These are phyloP conservation scores for Drosophila quadrilineata DNA, from an alignment of 1,140 invertebrate species.

Conservation along the genomic window DNA sequence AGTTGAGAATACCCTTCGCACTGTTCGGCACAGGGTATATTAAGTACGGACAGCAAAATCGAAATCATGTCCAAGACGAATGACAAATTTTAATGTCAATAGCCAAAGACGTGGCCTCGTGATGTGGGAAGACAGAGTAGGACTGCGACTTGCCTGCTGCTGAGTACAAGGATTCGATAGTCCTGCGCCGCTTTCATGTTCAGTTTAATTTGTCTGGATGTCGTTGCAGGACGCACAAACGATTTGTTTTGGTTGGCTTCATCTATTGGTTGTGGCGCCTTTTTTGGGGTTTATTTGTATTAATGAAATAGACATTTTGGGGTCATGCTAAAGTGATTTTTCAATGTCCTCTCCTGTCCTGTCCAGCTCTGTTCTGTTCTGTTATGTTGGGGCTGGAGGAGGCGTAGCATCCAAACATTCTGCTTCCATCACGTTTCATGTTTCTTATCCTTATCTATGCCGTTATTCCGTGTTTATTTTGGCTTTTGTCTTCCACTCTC, in stretches of 20 bases:
- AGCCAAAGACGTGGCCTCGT: constrained; percentile 55
- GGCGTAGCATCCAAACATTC: too few relatives aligned
- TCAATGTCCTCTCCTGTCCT: constrained; percentile 62
- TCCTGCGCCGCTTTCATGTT: constrained; percentile 74
- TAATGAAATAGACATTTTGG: constrained; percentile 80
- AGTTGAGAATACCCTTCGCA: background rate
- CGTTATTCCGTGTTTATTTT: constrained; percentile 61
- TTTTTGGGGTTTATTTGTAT: constrained; percentile 71
- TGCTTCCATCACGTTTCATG: constrained; percentile 26
- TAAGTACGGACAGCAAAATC: constrained; percentile 27
- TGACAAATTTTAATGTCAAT: constrained; percentile 80
- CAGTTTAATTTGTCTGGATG: constrained; percentile 76
- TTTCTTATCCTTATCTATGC: constrained; percentile 49
- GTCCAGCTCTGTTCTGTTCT: background rate
- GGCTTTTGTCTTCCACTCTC: constrained; percentile 32
- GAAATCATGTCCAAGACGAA: constrained; percentile 47
- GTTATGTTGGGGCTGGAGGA: too few relatives aligned
- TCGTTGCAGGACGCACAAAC: constrained; percentile 67
- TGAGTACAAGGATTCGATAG: constrained; percentile 11
- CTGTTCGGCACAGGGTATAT: background rate
- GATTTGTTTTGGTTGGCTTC: constrained; percentile 65
- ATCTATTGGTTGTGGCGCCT: constrained; percentile 30
- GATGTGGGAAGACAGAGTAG: background rate
- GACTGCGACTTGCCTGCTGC: constrained; percentile 37
- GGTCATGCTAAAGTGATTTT: constrained; percentile 80